These are phyloP conservation scores for Mungos mungo DNA, from an alignment of 2,113 vertebrate genomes.

Conservation along the genomic window DNA sequence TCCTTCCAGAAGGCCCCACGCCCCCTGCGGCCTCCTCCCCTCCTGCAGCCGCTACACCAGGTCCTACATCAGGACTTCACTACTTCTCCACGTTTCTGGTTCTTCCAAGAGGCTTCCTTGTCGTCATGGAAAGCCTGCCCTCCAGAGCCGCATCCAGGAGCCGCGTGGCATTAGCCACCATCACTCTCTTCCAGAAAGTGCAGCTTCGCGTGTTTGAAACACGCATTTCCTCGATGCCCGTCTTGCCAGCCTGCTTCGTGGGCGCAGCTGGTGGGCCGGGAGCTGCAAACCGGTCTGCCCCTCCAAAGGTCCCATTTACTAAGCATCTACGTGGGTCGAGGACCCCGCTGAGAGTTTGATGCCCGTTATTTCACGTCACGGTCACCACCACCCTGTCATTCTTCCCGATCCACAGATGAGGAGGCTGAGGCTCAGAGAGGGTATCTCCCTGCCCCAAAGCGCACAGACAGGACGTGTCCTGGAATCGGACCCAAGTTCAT, in stretches of 20 bases:
- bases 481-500: neutral
- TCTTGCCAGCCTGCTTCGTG: neutral
- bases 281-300: neutral
- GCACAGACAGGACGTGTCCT: neutral
- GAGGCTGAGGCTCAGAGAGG: neutral
- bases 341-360: neutral
- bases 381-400: neutral
- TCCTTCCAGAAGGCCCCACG: neutral
- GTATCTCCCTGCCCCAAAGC: neutral
- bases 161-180: neutral
- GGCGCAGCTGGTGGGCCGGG: neutral
- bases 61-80: neutral
- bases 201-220: neutral
- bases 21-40: neutral
- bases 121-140: neutral
- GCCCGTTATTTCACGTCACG: neutral
- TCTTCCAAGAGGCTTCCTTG: neutral
- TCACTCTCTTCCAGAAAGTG: neutral
- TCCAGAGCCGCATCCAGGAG: neutral
- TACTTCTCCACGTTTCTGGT: neutral
- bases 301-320: neutral
- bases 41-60: no score
- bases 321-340: neutral
- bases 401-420: neutral
- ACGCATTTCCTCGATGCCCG: neutral